Conservation (phyloP, 2,113 vertebrate species). For the Sander lucioperca region DNA sequence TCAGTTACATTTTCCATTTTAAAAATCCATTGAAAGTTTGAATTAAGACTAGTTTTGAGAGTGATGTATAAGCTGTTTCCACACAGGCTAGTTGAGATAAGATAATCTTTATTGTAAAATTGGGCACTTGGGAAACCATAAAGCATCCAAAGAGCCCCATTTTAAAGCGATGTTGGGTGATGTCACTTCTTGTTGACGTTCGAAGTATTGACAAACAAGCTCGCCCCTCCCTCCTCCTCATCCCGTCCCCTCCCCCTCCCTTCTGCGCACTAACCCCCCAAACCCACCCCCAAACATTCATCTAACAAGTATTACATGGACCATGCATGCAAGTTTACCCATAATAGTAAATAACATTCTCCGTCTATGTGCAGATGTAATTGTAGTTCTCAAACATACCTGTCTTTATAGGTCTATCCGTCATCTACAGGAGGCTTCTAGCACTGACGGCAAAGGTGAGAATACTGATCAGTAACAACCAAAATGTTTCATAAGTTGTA, state of each 20-base stretch:
- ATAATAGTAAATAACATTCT: neutral
- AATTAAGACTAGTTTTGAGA: neutral
- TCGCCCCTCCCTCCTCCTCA: too few relatives aligned
- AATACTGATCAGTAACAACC: neutral
- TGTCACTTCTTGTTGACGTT: too few relatives aligned
- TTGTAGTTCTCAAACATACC: neutral
- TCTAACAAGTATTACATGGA: too few relatives aligned
- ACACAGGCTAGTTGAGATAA: neutral
- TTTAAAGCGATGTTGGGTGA: neutral
- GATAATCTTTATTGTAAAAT: neutral
- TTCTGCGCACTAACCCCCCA: too few relatives aligned
- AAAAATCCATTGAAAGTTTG: neutral
- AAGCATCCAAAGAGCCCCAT: too few relatives aligned
- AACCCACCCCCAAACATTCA: too few relatives aligned
- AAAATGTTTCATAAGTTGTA: neutral
- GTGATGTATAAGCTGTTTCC: neutral
- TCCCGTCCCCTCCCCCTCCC: too few relatives aligned
- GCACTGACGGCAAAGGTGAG: conserved; percentile 89
- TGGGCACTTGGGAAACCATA: neutral
- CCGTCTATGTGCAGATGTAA: neutral
- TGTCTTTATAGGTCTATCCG: conserved; percentile 86
- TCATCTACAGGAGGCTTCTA: conserved; percentile 89
- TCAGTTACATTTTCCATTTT: conserved; percentile 13
- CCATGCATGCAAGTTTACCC: neutral
- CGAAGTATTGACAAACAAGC: too few relatives aligned